Percentiles rank a stretch among this genome's conserved stretches.
Evolutionary conservation across 2,797 vertebrate genomes (phyloP).

Genomic region (Echeneis naucrates): DNA sequence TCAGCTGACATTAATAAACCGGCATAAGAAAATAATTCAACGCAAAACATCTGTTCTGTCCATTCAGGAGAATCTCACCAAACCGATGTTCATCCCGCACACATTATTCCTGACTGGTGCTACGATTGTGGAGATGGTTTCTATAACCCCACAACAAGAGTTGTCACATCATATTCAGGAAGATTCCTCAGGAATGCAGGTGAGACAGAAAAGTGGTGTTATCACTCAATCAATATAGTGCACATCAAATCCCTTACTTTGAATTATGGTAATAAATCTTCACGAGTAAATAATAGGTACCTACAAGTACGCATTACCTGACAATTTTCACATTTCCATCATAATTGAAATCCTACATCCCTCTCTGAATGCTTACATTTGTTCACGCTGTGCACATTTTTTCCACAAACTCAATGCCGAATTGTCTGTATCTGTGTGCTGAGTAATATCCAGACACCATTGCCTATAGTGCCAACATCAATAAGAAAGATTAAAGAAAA

Average conservation of each 20-base stretch:
- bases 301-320: background rate
- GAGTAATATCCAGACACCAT: slow-evolving; percentile 51
- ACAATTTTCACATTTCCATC: slow-evolving; percentile 25
- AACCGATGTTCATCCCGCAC: slow-evolving; percentile 87
- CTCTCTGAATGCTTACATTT: slow-evolving; percentile 9
- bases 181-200: slow-evolving; percentile 92
- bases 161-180: slow-evolving; percentile 84
- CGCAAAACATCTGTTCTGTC: slow-evolving; percentile 18
- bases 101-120: slow-evolving; percentile 86
- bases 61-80: slow-evolving; percentile 89
- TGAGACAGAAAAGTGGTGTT: slow-evolving; percentile 70
- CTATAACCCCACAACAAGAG: slow-evolving; percentile 88
- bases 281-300: background rate
- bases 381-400: slow-evolving; percentile 34
- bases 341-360: slow-evolving; percentile 3
- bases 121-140: slow-evolving; percentile 96
- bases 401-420: slow-evolving; percentile 41
- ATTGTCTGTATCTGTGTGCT: slow-evolving; percentile 50
- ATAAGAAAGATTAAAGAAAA: slow-evolving; percentile 56
- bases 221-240: background rate
- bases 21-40: background rate
- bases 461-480: slow-evolving; percentile 45
- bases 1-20: background rate
- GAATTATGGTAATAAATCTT: slow-evolving; percentile 20
- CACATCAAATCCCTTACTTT: slow-evolving; percentile 4